Base-by-base conservation (phyloP, 2,797 vertebrate genomes). In the Melanotaenia nigrans region DNA sequence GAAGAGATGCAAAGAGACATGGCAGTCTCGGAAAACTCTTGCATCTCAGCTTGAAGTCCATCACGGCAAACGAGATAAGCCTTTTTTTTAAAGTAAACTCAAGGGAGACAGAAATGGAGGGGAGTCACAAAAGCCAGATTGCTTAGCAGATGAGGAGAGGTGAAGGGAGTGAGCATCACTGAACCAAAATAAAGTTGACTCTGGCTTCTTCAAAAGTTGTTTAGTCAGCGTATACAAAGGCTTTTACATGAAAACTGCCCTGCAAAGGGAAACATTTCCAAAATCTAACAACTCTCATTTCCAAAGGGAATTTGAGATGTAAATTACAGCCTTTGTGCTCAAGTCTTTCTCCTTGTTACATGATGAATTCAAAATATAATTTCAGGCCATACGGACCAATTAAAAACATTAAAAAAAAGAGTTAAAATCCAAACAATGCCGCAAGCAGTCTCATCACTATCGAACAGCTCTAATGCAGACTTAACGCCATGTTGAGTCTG, bases 31-130 rank as follows among this genome's bases (percentile, higher is more conserved):
- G 49, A 59, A 86, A 78, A 69, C 8, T 58, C 82, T 85, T 85
- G 77, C 90, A 84, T 92, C 86, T 84, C 85, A 86, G 82, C 66
- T 82, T 83, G 85, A 82, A 75, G 79, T 81, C 73, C 60, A 71
- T 84, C 73, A 67, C 75, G 75, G 61, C 30, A 65, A 75, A 87
- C 51, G 25, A 79, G 70, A 81, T 65, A 54, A 81, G 69, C 63
- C 61, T 3, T 68, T 86, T 81, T 64, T 16, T 30, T 30, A 30
- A 83, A 85, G 73, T 14, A 24, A 78, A 63, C 71, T 74, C 81
- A 20, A 47, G 62, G 61, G 87, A 83, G 62, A 56, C 22, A 36
- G 65, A 47, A 40, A 33, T 1, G 25, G 7, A 16, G 1, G 30
- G 11, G 32, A 59, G 69, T 73, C 66, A 71, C 60, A 68, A 58